Conservation (phyloP, 2,797 vertebrate genomes). For the Acrocephalus scirpaceus region DNA sequence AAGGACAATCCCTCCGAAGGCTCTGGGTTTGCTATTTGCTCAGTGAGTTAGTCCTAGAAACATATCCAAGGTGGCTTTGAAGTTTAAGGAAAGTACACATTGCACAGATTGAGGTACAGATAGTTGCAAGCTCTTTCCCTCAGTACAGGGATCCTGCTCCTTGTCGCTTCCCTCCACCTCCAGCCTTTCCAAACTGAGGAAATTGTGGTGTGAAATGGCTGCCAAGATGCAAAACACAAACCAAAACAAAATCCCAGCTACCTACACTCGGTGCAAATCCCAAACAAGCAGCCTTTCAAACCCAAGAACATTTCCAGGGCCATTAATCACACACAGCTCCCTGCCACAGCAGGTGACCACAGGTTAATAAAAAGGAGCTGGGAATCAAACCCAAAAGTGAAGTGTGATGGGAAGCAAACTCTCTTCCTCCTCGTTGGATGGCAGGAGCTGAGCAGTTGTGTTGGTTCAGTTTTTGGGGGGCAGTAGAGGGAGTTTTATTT, state of each 20-base stretch:
- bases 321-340: constrained; percentile 70
- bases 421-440: neutral
- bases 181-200: constrained; percentile 32
- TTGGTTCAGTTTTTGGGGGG: neutral
- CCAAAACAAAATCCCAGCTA: neutral
- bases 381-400: neutral
- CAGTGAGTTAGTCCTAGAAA: neutral
- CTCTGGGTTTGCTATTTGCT: neutral
- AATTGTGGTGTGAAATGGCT: constrained; percentile 48
- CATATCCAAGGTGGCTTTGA: neutral
- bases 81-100: neutral
- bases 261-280: constrained; percentile 49
- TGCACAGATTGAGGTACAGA: neutral
- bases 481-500: neutral
- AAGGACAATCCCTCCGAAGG: neutral
- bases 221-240: neutral
- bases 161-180: neutral
- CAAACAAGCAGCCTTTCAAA: constrained; percentile 58
- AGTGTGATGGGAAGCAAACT: neutral
- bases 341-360: constrained; percentile 21
- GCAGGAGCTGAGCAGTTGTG: neutral
- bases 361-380: constrained; percentile 67
- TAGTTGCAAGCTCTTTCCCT: neutral
- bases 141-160: neutral
- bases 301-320: constrained; percentile 51